A percentile compares a stretch with the other conserved stretches of the same genome.
These are phyloP conservation scores for Phalacrocorax pelagicus DNA, from an alignment of 2,113 vertebrate genomes.

Conservation along the genomic window DNA sequence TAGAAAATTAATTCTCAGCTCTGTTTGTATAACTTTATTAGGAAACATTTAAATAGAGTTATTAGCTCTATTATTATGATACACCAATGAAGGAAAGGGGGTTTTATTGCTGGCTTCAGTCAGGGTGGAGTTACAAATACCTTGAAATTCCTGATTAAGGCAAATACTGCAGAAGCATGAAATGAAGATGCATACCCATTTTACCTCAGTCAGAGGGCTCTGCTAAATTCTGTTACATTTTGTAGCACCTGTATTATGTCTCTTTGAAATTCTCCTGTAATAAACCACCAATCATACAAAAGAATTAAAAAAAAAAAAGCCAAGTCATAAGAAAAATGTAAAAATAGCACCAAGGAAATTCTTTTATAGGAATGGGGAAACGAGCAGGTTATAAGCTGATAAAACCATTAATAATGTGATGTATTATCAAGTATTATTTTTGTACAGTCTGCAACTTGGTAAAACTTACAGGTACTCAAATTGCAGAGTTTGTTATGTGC, in stretches of 20 bases:
- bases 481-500: neutral
- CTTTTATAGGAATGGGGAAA: neutral
- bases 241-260: fast-evolving
- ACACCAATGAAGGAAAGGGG: neutral
- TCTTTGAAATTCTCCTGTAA: neutral
- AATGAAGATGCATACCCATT: neutral
- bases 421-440: neutral
- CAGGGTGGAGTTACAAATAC: neutral
- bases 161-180: neutral
- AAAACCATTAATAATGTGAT: neutral
- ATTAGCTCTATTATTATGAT: neutral
- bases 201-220: neutral
- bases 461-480: neutral
- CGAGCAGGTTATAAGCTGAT: neutral
- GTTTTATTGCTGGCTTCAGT: neutral
- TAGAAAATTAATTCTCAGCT: neutral
- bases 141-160: neutral
- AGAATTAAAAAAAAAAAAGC: neutral
- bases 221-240: neutral
- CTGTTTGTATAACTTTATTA: neutral
- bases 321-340: neutral
- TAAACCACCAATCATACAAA: neutral
- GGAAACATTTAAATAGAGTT: neutral
- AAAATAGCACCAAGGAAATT: neutral
- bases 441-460: neutral